A percentile compares a stretch with the other conserved stretches of the same genome.
Evolutionary conservation across 2,113 vertebrate genomes (phyloP).

Genomic region (Gymnogyps californianus): DNA sequence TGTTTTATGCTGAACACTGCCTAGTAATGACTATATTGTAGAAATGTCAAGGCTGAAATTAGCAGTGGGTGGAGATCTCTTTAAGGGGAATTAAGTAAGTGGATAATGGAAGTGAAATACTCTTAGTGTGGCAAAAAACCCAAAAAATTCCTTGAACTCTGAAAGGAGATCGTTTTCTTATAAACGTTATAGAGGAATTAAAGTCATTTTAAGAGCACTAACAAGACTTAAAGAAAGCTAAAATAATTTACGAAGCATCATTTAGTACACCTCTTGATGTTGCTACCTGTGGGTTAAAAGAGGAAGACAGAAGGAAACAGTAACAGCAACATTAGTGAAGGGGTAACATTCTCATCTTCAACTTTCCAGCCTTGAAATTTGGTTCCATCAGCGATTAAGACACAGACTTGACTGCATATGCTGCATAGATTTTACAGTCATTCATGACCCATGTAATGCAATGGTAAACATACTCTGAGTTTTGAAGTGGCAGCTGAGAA

Average conservation of each 20-base stretch:
- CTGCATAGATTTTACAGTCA: not conserved
- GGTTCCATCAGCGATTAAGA: not conserved
- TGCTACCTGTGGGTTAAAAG: not conserved
- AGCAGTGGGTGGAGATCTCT: not conserved
- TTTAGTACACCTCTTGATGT: not conserved
- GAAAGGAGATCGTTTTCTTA: not conserved
- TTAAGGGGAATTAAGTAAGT: not conserved
- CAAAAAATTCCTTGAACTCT: not conserved
- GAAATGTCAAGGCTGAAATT: constrained; percentile 5
- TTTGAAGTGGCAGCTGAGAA: not conserved
- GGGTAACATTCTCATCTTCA: not conserved
- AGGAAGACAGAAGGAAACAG: not conserved
- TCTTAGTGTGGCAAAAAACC: not conserved
- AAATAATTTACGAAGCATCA: not conserved
- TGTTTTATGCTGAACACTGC: not conserved
- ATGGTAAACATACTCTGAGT: not conserved
- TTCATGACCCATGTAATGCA: not conserved
- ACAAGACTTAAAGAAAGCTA: not conserved
- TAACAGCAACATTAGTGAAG: not conserved
- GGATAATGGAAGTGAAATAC: not conserved
- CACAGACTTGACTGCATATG: not conserved
- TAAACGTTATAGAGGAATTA: not conserved
- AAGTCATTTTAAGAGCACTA: not conserved
- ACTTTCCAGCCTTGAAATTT: not conserved
- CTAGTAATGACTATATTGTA: not conserved